Conservation (phyloP, 2,113 vertebrate genomes). For the Prionailurus bengalensis region DNA sequence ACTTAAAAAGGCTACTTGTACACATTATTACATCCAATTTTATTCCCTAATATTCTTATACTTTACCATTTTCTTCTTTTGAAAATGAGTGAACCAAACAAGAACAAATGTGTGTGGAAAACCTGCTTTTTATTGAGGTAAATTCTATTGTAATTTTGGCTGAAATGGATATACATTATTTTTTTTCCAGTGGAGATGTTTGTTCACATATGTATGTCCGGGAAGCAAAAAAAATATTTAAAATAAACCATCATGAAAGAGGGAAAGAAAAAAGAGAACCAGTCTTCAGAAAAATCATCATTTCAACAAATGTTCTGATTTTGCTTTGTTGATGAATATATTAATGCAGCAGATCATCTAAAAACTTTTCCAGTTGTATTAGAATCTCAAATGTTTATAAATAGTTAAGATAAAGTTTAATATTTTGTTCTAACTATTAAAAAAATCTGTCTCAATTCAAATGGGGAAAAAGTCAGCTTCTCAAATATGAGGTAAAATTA, state of each 20-base stretch:
- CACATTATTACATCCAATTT: neutral
- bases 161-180: neutral
- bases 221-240: slow-evolving; percentile 50
- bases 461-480: neutral
- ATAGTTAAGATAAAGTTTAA: neutral
- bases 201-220: slow-evolving; percentile 59
- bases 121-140: neutral
- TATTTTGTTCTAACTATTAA: neutral
- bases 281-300: slow-evolving; percentile 37
- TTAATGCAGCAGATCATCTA: slow-evolving; percentile 58
- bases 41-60: neutral
- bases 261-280: neutral
- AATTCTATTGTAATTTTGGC: slow-evolving; percentile 47
- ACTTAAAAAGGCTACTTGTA: neutral
- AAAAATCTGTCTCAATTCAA: slow-evolving; percentile 4
- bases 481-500: neutral
- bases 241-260: neutral
- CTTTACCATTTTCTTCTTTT: slow-evolving; percentile 15
- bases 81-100: slow-evolving; percentile 41
- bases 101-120: slow-evolving; percentile 15
- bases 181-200: slow-evolving; percentile 11
- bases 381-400: slow-evolving; percentile 45
- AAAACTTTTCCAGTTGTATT: slow-evolving; percentile 16
- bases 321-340: slow-evolving; percentile 65
- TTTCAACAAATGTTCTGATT: slow-evolving; percentile 75